Base-by-base conservation (phyloP, 2,797 vertebrate genomes). In the Xiphorhynchus erythropygius region DNA sequence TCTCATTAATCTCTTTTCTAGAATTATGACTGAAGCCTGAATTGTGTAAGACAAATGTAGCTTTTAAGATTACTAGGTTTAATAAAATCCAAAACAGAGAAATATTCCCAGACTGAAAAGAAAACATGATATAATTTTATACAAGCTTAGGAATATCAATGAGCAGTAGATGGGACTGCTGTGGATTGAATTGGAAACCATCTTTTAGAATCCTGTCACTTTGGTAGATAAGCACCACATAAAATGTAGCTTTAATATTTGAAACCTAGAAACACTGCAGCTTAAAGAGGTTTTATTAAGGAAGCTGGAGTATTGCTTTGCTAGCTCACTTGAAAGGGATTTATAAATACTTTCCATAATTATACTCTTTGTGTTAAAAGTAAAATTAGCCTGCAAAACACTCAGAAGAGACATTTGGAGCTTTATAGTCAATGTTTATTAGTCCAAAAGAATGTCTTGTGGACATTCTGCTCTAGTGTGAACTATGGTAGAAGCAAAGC, bases 171-270 rank as follows among this genome's bases (percentile, higher is more conserved):
- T 93, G 67, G 50, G 78, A 91, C 84, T 92, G 55, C 84, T 92
- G 92, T 92, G 89, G 84, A 69, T 84, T 92, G 82, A 96, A 95
- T 79, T 97, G 85, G 60, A 94, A 92, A 73, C 64, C 0, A 18
- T 75, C 62, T 87, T 85, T 87, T 62, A 92, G 84, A 88, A 85
- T 84, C n/a, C 57, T 92, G 84, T 93, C 76, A 37, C 64, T 74
- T 39, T 47, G 42, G 78, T 63, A 86, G 82, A 92, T 92, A 93
- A 96, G 39, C 63, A 84, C 59, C 65, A 81, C 55, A 60, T 94
- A 93, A 94, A 94, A 96, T 94, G 56, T 73, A 76, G 82, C 80
- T 96, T 95, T 96, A 95, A 91, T 95, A 93, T 96, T 69, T 87
- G 94, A 92, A 95, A 87, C 68, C 57, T 62, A 91, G 85, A 94